Conservation (phyloP, 2,888 invertebrate genomes). For the Automeris io region DNA sequence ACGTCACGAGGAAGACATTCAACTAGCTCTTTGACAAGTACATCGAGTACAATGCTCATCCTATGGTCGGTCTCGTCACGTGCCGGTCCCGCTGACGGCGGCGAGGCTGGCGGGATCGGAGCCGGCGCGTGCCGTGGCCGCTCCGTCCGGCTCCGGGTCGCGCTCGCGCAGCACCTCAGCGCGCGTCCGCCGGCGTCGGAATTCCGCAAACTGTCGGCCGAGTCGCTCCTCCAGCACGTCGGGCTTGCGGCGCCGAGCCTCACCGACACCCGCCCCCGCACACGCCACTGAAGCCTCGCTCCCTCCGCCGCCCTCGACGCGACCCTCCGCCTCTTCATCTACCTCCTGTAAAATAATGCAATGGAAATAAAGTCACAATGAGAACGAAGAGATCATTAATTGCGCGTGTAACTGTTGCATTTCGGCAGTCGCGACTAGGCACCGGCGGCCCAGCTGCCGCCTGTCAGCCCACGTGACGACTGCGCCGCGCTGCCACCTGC, state of each 20-base stretch:
- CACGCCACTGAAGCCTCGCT: slow-evolving; percentile 31
- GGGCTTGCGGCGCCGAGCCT: slow-evolving; percentile 49
- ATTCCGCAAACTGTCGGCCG: slow-evolving; percentile 55
- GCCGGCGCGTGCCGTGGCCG: slow-evolving; percentile 21
- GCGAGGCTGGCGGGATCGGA: slow-evolving; percentile 24
- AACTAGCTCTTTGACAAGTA: too few relatives aligned
- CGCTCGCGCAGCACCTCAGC: slow-evolving; percentile 26
- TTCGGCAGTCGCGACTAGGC: too few relatives aligned
- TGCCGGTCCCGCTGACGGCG: slow-evolving; percentile 2
- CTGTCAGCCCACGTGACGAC: too few relatives aligned
- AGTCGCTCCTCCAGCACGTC: slow-evolving; percentile 55
- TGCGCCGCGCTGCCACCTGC: too few relatives aligned
- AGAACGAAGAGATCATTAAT: too few relatives aligned
- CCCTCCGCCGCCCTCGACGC: slow-evolving; percentile 31
- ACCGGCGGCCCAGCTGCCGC: too few relatives aligned
- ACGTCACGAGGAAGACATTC: too few relatives aligned
- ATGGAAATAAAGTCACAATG: too few relatives aligned
- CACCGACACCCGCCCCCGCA: slow-evolving; percentile 25
- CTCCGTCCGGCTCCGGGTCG: slow-evolving; percentile 10
- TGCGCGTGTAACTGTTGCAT: too few relatives aligned
- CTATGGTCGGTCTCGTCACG: too few relatives aligned
- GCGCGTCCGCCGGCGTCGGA: slow-evolving; percentile 49
- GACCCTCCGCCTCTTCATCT: slow-evolving; percentile 78
- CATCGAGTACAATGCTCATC: too few relatives aligned
- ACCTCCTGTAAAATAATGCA: slow-evolving; percentile 73